Base-by-base conservation (phyloP, 2,888 invertebrate species). In the Drosophila imparisetae region DNA sequence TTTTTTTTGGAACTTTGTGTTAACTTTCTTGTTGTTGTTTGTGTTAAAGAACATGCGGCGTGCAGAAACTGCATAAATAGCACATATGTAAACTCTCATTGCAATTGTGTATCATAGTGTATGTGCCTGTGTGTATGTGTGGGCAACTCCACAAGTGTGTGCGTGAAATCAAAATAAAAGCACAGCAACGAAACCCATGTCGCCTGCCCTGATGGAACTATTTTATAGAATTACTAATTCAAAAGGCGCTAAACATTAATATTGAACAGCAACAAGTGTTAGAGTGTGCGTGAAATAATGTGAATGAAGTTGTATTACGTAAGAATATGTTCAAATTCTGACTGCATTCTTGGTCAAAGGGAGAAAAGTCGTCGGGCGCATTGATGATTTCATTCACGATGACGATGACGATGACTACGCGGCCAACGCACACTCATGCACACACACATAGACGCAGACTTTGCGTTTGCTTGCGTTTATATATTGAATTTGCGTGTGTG, bases 201-300 rank as follows among this genome's bases (percentile, higher is more conserved):
- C 78, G 83, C 88, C 32, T 32, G 75, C 91, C 92, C 92, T 92
- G 91, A 92, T 92, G 92, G 91, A 90, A 92, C 77, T 90, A 85
- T 81, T 87, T 84, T 81, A 66, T 69, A 53, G 70, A 66, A 91
- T 84, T 83, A 81, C 61, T 66, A 61, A 79, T 75, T 78, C 69
- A 89, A 85, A 85, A 71, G 66, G 29, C 58, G 62, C 64, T 29
- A 72, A 82, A 72, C 66, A 60, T 32, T 40, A 24, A 57, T 66
- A 75, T 54, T 60, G 67, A 59, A 62, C 64, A 59, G 38, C 69
- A 72, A 52, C 54, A 84, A 65, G 53, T 71, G 74, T 60, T 80
- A 86, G 89, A 82, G 83, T 83, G 83, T 86, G 80, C 71, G 83
- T 66, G 60, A 91, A 91, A 83, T 83, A 78, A 70, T 66, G 36